phyloP scores from a whole-genome alignment of 2,797 vertebrate genomes.

The Ctenopoma kingsleyae region DNA sequence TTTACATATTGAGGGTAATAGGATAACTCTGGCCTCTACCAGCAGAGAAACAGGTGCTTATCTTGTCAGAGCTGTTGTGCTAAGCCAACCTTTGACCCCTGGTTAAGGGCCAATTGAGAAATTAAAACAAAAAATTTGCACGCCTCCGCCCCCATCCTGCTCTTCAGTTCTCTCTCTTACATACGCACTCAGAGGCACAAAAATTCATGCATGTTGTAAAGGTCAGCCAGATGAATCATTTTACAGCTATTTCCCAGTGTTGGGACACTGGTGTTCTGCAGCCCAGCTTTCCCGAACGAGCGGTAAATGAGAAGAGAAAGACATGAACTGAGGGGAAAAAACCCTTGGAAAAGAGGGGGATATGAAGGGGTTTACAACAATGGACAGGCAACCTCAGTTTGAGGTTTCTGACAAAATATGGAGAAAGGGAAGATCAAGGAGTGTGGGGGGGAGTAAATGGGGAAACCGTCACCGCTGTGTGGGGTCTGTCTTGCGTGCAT shows the following conservation, averaged over 20 bases:
- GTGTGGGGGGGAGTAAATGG: constrained; percentile 35
- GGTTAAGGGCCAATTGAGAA: constrained; percentile 89
- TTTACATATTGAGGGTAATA: constrained; percentile 79
- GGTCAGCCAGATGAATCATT: constrained; percentile 86
- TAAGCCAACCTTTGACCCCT: constrained; percentile 89
- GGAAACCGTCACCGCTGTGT: constrained; percentile 63
- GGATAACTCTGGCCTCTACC: constrained; percentile 71
- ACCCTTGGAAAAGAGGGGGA: constrained; percentile 6
- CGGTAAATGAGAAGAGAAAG: constrained; percentile 47
- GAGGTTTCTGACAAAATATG: constrained; percentile 46
- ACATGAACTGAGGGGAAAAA: constrained; percentile 15
- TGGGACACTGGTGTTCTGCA: constrained; percentile 41
- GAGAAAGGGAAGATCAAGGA: constrained; percentile 31
- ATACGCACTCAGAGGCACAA: constrained; percentile 62
- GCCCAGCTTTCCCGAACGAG: constrained; percentile 28
- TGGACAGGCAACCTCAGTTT: constrained; percentile 30
- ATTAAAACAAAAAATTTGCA: constrained; percentile 75
- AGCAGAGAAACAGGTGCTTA: constrained; percentile 90
- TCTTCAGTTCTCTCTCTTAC: constrained; percentile 29
- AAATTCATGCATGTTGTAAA: constrained; percentile 79
- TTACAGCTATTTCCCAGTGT: constrained; percentile 73
- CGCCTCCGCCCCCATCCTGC: constrained; percentile 14
- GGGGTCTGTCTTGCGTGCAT: constrained; percentile 78
- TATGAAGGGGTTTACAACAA: constrained; percentile 1
- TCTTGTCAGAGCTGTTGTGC: constrained; percentile 90